Evolutionary conservation across 2,888 invertebrate species (phyloP), one percentile per base, ranked within the genome.

Genomic region (Parochlus steinenii): DNA sequence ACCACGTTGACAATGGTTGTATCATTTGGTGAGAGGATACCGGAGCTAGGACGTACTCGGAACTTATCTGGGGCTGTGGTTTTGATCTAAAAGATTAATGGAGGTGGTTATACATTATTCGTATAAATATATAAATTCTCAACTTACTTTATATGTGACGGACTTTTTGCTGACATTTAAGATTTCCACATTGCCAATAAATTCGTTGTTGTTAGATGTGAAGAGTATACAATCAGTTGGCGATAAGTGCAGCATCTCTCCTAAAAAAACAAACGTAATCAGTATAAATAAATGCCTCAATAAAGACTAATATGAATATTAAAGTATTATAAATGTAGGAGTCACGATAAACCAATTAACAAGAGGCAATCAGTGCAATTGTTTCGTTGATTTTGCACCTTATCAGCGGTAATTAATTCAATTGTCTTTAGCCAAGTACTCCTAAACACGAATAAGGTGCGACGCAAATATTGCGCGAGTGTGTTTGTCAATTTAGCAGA

Each of bases 31-130:
- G 64, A 58, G 33, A 93, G 53, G 5, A 73, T 61, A 1, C 92
- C 92, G 5, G 77, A 73, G 47, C 85, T 87, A 0, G 92, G 93
- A 34, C 86, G 70, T 2, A 97, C 95, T 19, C 87, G 66, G 60
- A 89, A 95, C 56, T 90, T 92, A 48, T 92, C 89, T 0, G 93
- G 95, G 0, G 90, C 81, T 4, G 93, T 95, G 10, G 93, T 95
- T 58, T 95, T 83, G 42, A 95, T 79, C 80, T 93, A 62, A 31
- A 65, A 67, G 2, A 59, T n/a, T n/a, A n/a, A n/a, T n/a, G n/a
- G n/a, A n/a, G n/a, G n/a, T n/a, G n/a, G n/a, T n/a, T n/a, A 62
- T 38, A 23, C 3, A 31, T 18, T 11, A 34, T 17, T 18, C n/a
- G 15, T 15, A 34, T 15, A 18, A 28, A 6, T 10, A 29, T 36